Evolutionary conservation across 1,140 invertebrate species (phyloP).

Genomic region (Solenopsis fugax): DNA sequence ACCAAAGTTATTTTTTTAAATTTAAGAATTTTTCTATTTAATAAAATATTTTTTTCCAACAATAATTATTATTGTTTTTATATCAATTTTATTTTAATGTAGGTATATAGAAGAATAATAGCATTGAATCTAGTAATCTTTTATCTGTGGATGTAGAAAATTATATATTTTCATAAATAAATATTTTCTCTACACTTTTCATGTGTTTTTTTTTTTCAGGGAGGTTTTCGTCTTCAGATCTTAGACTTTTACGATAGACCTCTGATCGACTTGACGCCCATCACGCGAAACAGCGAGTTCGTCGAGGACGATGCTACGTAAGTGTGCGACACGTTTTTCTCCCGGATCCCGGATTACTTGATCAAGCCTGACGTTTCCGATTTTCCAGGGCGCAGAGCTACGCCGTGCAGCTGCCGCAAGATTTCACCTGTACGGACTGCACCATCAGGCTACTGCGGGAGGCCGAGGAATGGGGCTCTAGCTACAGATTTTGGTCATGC

Average conservation of each 20-base stretch:
- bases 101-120: too few species aligned
- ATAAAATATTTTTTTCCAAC: too few species aligned
- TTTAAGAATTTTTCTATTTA: too few species aligned
- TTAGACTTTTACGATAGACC: slow-evolving; percentile 93
- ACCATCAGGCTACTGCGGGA: slow-evolving; percentile 95
- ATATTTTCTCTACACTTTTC: neutral
- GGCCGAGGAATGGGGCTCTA: slow-evolving; percentile 94
- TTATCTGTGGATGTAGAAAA: neutral
- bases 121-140: too few species aligned
- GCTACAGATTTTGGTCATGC: slow-evolving; percentile 97
- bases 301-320: slow-evolving; percentile 92
- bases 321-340: slow-evolving; percentile 78
- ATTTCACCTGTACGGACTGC: slow-evolving; percentile 96
- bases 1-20: too few species aligned
- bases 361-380: slow-evolving; percentile 3
- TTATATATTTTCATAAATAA: neutral
- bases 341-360: neutral
- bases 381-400: slow-evolving; percentile 92
- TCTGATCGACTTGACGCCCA: slow-evolving; percentile 94
- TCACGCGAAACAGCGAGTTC: slow-evolving; percentile 92
- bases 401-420: slow-evolving; percentile 92
- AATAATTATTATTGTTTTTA: too few species aligned
- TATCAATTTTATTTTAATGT: too few species aligned
- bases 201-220: slow-evolving; percentile 89
- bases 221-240: slow-evolving; percentile 94